Conservation (phyloP, 2,888 invertebrate genomes). For the Dicycla oo region DNA sequence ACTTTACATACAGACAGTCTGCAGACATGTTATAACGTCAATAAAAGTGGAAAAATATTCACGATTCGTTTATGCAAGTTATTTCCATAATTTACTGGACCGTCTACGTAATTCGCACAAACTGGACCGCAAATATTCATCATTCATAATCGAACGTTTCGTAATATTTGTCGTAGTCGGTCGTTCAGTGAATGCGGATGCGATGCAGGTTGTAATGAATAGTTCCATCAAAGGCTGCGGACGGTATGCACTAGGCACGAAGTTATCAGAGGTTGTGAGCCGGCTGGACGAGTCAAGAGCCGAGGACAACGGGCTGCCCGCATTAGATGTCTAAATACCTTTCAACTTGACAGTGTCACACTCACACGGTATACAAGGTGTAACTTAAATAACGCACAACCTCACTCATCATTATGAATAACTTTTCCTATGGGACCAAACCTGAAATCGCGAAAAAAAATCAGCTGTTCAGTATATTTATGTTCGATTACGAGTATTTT, state of each 20-base stretch:
- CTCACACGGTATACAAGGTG: constrained; percentile 43
- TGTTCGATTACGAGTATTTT: too few species aligned
- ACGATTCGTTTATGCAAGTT: constrained; percentile 62
- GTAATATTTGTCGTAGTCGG: constrained; percentile 41
- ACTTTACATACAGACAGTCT: constrained; percentile 34
- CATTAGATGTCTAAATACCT: constrained; percentile 65
- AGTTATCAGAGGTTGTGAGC: constrained; percentile 64
- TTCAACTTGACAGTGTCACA: constrained; percentile 58
- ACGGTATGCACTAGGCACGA: constrained; percentile 39
- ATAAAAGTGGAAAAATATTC: constrained; percentile 61
- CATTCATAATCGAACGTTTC: constrained; percentile 40
- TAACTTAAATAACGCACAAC: too few species aligned
- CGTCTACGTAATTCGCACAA: constrained; percentile 56
- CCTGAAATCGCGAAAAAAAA: too few species aligned
- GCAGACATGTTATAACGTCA: constrained; percentile 41
- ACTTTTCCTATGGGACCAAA: too few species aligned
- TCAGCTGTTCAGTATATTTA: too few species aligned
- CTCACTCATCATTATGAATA: too few species aligned
- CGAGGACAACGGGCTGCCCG: constrained; percentile 68
- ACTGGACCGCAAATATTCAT: constrained; percentile 52
- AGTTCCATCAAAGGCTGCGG: constrained; percentile 48
- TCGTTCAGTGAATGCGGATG: constrained; percentile 48
- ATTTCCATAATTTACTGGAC: constrained; percentile 65
- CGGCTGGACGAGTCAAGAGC: constrained; percentile 60
- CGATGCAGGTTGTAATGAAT: constrained; percentile 49